These are phyloP conservation scores for Sarcophaga bullata DNA, from an alignment of 1,140 invertebrate genomes.

Conservation along the genomic window DNA sequence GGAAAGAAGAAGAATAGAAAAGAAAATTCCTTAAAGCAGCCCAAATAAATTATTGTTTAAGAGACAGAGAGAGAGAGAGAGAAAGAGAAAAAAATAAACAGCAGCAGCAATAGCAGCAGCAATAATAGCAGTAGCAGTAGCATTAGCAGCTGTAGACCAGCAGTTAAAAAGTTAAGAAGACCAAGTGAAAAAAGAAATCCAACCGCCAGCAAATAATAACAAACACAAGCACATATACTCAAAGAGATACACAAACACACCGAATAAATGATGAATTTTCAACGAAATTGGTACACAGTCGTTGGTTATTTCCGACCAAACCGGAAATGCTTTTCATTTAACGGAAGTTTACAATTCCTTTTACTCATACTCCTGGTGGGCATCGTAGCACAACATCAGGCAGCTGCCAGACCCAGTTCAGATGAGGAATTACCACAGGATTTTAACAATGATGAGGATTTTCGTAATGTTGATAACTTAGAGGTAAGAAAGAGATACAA, in stretches of 20 bases:
- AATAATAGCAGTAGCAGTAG: not conserved
- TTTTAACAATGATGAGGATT: conserved; percentile 46
- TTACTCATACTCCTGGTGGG: conserved; percentile 14
- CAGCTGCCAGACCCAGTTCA: conserved; percentile 42
- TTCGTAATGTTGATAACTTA: conserved; percentile 53
- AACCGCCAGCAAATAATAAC: conserved; percentile 9
- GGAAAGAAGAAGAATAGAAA: not conserved
- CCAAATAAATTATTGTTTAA: not conserved
- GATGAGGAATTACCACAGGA: conserved; percentile 44
- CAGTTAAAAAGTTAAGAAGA: too few relatives aligned
- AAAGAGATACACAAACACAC: not conserved
- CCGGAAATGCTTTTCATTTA: conserved; percentile 40
- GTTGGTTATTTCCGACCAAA: conserved; percentile 40
- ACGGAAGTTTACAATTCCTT: conserved; percentile 42
- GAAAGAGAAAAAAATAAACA: not conserved
- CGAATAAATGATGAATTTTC: not conserved
- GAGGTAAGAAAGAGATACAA: conserved; percentile 48
- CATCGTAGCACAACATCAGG: not conserved
- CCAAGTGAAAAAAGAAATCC: too few relatives aligned
- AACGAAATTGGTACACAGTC: not conserved
- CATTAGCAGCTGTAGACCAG: not conserved
- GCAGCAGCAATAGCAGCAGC: not conserved
- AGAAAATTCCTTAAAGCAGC: conserved; percentile 15
- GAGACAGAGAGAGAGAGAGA: not conserved
- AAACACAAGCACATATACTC: not conserved